Evolutionary conservation across 2,113 vertebrate genomes (phyloP), one percentile per base, ranked within the genome.

Genomic region (Chelonoidis abingdonii): DNA sequence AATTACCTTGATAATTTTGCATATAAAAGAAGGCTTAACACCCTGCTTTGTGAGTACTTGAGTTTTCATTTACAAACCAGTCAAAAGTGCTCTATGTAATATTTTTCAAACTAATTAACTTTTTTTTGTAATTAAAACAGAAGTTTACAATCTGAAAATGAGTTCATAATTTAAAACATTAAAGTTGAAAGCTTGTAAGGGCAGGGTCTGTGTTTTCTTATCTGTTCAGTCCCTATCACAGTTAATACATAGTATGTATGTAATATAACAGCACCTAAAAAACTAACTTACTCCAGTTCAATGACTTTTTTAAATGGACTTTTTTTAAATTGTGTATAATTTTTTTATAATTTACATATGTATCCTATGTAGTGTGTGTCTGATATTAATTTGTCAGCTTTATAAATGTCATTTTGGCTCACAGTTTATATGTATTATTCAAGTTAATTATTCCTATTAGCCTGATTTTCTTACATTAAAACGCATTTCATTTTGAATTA

Each of bases 11-110:
- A 62, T 96, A 49, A 94, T 69, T 29, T 57, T 21, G 31, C 19
- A 47, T 89, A 21, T 50, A 87, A 47, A 47, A 0, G 0, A 72
- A 65, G 83, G 19, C 0, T 0, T 47, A 14, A 38, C 12, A 62
- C 4, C 35, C 62, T 88, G 1, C 82, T 91, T 83, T 62, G 27
- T 87, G n/a, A 76, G 88, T 69, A 35, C n/a, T 24, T 93, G 75
- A 81, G 24, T 4, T 41, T 44, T 76, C 72, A 44, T 76, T 44
- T 76, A 76, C 38, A 76, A 44, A 13, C 38, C 13, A 76, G 38
- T 44, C 11, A 44, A 75, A 76, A 69, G 11, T 76, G 24, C 72
- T 44, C 38, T 44, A 8, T 17, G 31, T 76, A 76, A 75, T 22
- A n/a, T 24, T 44, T 76, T 76, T 24, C 24, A 25, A 16, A 31